Conservation (phyloP, 2,797 vertebrate genomes). For the Falco rusticolus region DNA sequence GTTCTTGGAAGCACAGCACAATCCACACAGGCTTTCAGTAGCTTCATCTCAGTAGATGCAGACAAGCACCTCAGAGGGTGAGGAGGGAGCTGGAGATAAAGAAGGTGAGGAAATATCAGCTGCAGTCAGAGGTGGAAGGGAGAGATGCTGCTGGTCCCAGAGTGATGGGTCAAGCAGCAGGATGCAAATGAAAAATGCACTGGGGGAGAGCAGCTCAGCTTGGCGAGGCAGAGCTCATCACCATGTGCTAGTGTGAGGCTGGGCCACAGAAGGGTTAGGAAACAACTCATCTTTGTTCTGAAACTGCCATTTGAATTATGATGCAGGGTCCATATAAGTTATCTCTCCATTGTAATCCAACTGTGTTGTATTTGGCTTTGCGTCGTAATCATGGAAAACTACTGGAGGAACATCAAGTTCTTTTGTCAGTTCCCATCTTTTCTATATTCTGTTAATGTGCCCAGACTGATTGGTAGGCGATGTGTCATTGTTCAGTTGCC, state of each 20-base stretch:
- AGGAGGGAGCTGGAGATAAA: neutral
- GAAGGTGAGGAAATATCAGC: neutral
- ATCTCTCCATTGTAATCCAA: slow-evolving; percentile 5
- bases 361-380: slow-evolving; percentile 24
- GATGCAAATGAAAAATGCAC: neutral
- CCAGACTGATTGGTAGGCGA: neutral
- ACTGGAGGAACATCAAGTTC: slow-evolving; percentile 38
- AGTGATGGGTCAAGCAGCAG: neutral
- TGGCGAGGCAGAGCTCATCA: neutral
- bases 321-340: neutral
- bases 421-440: slow-evolving; percentile 4
- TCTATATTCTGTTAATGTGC: neutral
- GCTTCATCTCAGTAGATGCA: neutral
- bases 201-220: neutral
- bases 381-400: neutral
- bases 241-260: fast-evolving
- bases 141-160: neutral
- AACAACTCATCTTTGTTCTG: neutral
- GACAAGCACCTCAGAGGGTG: neutral
- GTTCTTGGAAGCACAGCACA: neutral
- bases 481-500: neutral
- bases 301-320: neutral
- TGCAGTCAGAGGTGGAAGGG: neutral
- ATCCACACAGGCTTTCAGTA: neutral
- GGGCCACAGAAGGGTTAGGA: neutral